phyloP scores from a whole-genome alignment of 2,888 invertebrate genomes.

The Erebia ligea region DNA sequence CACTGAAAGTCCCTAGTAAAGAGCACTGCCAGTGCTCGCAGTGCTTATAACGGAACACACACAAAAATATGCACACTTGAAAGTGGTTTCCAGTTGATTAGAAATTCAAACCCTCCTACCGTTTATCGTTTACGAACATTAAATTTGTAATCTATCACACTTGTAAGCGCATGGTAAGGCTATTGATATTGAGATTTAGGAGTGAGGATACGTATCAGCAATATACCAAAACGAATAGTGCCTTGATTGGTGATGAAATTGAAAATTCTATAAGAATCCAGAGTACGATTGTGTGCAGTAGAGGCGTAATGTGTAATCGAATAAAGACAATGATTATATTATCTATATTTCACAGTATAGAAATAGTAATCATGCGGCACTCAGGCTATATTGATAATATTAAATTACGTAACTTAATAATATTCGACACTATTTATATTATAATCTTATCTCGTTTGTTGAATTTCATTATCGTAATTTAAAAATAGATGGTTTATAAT shows the following conservation, averaged over 20 bases:
- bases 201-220: constrained; percentile 82
- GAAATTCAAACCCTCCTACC: constrained; percentile 51
- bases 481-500: constrained; percentile 75
- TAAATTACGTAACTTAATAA: constrained; percentile 61
- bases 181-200: constrained; percentile 77
- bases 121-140: constrained; percentile 56
- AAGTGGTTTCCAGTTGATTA: constrained; percentile 28
- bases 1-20: no score
- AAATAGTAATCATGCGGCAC: constrained; percentile 82
- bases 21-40: no score
- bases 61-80: constrained; percentile 17
- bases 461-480: constrained; percentile 74
- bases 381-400: constrained; percentile 68
- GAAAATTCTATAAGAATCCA: constrained; percentile 68
- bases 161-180: constrained; percentile 62
- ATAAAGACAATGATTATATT: constrained; percentile 74
- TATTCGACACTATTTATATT: constrained; percentile 61
- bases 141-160: constrained; percentile 71
- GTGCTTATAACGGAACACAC: no score
- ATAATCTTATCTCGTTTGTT: constrained; percentile 69
- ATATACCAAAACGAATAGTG: constrained; percentile 82
- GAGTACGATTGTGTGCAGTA: constrained; percentile 55
- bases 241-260: constrained; percentile 72
- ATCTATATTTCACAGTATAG: constrained; percentile 82
- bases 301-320: constrained; percentile 56